These are phyloP conservation scores for Drosophila subpulchrella DNA, from an alignment of 1,140 invertebrate genomes.

Conservation along the genomic window DNA sequence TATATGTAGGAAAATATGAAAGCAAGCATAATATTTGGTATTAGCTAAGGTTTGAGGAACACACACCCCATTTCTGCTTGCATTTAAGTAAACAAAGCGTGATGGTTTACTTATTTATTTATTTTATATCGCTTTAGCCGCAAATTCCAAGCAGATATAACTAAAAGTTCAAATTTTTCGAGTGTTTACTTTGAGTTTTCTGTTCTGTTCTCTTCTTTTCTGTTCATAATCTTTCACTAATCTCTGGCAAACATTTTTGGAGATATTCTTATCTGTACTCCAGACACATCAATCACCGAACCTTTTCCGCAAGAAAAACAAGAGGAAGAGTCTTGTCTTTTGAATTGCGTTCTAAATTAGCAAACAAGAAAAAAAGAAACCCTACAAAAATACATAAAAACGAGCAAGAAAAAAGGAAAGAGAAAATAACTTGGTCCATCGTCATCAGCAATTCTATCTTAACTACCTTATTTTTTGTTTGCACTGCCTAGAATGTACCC, in stretches of 20 bases:
- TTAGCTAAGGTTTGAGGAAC: too few species aligned
- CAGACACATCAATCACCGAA: conserved; percentile 23
- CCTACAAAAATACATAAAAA: not conserved
- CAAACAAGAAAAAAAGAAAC: conserved; percentile 1
- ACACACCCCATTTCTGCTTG: too few species aligned
- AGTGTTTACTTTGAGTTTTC: not conserved
- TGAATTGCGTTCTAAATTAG: conserved; percentile 36
- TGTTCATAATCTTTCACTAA: conserved; percentile 12
- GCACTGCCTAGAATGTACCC: too few species aligned
- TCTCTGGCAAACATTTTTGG: conserved; percentile 3
- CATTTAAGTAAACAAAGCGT: not conserved
- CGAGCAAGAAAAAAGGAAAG: not conserved
- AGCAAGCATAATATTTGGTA: too few species aligned
- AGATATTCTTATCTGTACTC: not conserved
- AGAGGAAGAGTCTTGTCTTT: not conserved
- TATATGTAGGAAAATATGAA: too few species aligned
- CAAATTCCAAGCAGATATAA: not conserved
- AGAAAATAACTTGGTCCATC: conserved; percentile 8
- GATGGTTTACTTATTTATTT: conserved; percentile 1
- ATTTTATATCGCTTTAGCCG: not conserved
- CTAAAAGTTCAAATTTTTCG: not conserved
- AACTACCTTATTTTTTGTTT: not conserved
- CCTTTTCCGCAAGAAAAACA: conserved; percentile 24
- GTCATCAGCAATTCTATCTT: not conserved
- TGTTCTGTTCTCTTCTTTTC: not conserved